Base-by-base conservation (phyloP, 2,888 invertebrate species). In the Dynastes maya region DNA sequence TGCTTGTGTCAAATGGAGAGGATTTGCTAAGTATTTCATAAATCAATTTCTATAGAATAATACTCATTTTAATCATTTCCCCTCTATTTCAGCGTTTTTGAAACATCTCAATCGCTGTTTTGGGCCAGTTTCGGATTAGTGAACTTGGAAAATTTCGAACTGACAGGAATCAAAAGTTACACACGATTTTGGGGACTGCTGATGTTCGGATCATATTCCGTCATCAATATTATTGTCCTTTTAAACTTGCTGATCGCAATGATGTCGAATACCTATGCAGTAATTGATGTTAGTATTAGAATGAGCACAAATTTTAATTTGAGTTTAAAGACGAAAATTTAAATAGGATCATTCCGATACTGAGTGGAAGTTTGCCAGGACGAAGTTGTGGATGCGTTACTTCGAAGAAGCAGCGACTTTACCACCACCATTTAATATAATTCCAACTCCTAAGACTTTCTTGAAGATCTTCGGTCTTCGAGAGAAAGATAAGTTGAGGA, bases 81-180 rank as follows among this genome's bases (percentile, higher is more conserved):
- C 22, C 2, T 22, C 8, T 58, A 16, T 58, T 83, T 55, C 89
- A 98, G 97, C 87, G 92, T 98, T 32, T 98, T 98, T 88, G 98
- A 98, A 89, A 95, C 98, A 1, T 95, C 97, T 0, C 98, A 98
- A 88, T 97, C 97, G 3, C 91, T 98, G 5, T 98, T 98, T 90
- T 98, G 98, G 98, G 97, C 98, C 40, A 96, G 97, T 83, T 98
- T 97, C 86, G 98, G 98, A 32, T 94, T 97, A 90, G 93, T 98
- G 45, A 97, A 96, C 16, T 90, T 98, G 82, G 94, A 94, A 81
- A 95, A 94, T 88, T 97, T 98, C 86, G 96, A 97, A 89, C 89
- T 98, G 83, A 92, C 94, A 0, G 96, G 95, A 80, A 96, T 96
- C 86, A 96, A 96, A 89, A 93, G 94, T 9, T 96, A 96, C 87